These are phyloP conservation scores for Isichthys henryi DNA, from an alignment of 2,113 vertebrate species.

Conservation along the genomic window DNA sequence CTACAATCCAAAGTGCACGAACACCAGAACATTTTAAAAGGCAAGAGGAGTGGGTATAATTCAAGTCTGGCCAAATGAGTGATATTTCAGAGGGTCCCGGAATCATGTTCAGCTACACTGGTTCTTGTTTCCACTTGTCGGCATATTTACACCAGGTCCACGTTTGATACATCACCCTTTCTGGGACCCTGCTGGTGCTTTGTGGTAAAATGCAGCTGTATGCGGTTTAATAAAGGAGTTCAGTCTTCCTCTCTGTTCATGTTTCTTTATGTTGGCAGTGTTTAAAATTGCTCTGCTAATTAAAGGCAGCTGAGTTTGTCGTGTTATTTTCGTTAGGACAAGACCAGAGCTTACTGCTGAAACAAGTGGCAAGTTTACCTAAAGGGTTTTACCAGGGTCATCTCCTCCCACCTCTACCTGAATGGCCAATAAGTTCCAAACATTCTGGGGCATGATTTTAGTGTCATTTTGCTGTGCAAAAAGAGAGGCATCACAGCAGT, in stretches of 20 bases:
- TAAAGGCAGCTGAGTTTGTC: not conserved
- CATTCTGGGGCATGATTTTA: not conserved
- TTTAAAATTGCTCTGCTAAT: not conserved
- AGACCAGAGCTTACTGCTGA: not conserved
- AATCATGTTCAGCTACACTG: not conserved
- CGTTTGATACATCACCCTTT: not conserved
- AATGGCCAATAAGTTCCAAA: not conserved
- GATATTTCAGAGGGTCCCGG: not conserved
- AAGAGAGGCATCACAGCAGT: not conserved
- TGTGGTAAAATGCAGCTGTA: not conserved
- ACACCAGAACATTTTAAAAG: not conserved
- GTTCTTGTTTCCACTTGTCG: not conserved
- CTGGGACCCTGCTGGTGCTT: not conserved
- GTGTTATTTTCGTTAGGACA: not conserved
- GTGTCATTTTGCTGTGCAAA: not conserved
- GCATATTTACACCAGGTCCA: not conserved
- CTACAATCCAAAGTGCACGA: not conserved
- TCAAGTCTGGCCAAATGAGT: not conserved
- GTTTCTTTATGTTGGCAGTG: not conserved
- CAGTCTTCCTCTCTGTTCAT: not conserved
- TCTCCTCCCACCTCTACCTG: not conserved
- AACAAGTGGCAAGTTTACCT: not conserved
- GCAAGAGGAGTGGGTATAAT: not conserved
- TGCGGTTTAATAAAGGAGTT: not conserved
- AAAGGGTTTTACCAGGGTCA: not conserved